phyloP scores from a whole-genome alignment of 1,140 invertebrate genomes.

The Drosophila baimaii region DNA sequence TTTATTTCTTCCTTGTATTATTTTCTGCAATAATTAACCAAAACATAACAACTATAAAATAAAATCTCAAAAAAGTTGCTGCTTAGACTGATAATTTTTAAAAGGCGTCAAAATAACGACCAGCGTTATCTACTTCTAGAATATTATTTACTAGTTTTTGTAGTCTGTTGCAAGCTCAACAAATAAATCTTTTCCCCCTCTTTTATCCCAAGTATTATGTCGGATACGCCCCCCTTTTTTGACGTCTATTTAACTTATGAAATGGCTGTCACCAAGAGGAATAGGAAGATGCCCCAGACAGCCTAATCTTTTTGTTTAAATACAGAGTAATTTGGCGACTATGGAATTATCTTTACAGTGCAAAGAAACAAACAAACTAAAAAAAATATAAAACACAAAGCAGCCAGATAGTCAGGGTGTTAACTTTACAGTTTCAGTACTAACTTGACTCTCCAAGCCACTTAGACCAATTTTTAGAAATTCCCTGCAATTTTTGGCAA shows the following conservation, averaged over 20 bases:
- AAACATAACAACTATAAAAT: background rate
- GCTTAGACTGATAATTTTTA: background rate
- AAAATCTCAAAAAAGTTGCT: background rate
- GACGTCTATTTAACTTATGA: background rate
- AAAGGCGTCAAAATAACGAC: background rate
- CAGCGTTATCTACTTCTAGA: background rate
- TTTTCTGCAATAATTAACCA: too few relatives aligned
- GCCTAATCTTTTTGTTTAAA: background rate
- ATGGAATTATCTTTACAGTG: background rate
- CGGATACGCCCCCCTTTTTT: slow-evolving; percentile 2
- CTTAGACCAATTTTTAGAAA: too few relatives aligned
- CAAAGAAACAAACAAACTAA: background rate
- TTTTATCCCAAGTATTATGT: too few relatives aligned
- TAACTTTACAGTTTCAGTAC: background rate
- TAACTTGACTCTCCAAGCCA: too few relatives aligned
- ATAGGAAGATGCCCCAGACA: background rate
- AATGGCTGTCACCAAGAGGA: background rate
- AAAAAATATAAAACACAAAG: too few relatives aligned
- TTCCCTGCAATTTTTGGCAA: too few relatives aligned
- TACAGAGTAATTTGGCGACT: background rate
- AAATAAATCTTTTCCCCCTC: background rate
- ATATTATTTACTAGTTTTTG: background rate
- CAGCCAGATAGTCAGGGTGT: background rate
- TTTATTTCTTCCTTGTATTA: too few relatives aligned
- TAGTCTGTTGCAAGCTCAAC: background rate